Evolutionary conservation across 2,888 invertebrate genomes (phyloP), one percentile per base, ranked within the genome.

Genomic region (Megaustenia siamemsis): DNA sequence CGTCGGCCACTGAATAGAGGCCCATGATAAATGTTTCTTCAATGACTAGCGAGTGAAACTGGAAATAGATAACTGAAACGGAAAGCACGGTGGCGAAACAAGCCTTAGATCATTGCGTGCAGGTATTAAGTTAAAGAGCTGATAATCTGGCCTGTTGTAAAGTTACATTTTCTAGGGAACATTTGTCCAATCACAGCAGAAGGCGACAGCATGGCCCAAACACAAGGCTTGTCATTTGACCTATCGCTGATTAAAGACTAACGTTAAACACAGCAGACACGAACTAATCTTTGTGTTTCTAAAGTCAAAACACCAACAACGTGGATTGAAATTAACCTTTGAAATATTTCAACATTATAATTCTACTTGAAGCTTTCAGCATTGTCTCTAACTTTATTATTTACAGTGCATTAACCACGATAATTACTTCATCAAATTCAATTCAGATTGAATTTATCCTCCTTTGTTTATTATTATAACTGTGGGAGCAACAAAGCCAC

Each of bases 1-100:
- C 35, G 80, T 53, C 69, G 28, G 38, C 8, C 24, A 24, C 24
- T 80, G 80, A 80, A 80, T 69, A 38, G 35, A 69, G 80, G 18
- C n/a, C 10, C 56, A 80, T 88, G 88, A 89, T 88, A 88, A 89
- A 89, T 89, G 76, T 79, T 66, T 73, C 76, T 81, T 53, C 76
- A 40, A 81, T 81, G 85, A 76, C 75, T 45, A 66, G 56, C 40
- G 38, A 40, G 18, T 32, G 66, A 32, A 66, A 66, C 69, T 38
- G 21, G 28, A 10, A n/a, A 56, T 21, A 80, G 80, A 80, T 80
- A 80, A 80, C 56, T 68, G n/a, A 49, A 45, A 80, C 43, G n/a
- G 53, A 49, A 80, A 80, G 24, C 69, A 53, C 80, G 49, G 69
- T 69, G 38, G 80, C 80, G 35, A 8, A 45, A 43, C 63, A 32